Percentiles rank a stretch among this genome's conserved stretches.
These are phyloP conservation scores for Scaptomyza parva DNA, from an alignment of 2,888 invertebrate species.

Conservation along the genomic window DNA sequence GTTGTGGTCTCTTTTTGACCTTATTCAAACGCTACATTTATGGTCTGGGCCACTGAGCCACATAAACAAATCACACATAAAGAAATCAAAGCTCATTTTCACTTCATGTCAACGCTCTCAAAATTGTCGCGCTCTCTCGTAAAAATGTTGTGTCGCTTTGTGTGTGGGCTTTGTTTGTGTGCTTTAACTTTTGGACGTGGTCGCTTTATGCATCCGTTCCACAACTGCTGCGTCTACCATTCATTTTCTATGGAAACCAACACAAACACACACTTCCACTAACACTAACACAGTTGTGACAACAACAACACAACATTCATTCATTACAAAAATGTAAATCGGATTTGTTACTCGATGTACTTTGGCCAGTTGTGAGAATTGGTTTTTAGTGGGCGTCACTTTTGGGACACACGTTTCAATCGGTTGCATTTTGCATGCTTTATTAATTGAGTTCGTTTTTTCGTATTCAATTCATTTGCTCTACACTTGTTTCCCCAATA, in stretches of 20 bases:
- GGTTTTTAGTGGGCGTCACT: slow-evolving; percentile 63
- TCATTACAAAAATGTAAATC: slow-evolving; percentile 50
- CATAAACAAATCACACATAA: slow-evolving; percentile 73
- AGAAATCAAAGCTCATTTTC: slow-evolving; percentile 79
- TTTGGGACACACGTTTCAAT: slow-evolving; percentile 58
- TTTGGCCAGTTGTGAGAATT: slow-evolving; percentile 62
- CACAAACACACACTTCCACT: slow-evolving; percentile 4
- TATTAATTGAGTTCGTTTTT: slow-evolving; percentile 64
- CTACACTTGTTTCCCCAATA: slow-evolving; percentile 37
- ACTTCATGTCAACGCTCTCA: slow-evolving; percentile 65
- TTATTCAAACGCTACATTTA: slow-evolving; percentile 65
- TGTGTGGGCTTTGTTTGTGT: slow-evolving; percentile 74
- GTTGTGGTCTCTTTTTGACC: slow-evolving; percentile 62
- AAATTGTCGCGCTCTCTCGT: slow-evolving; percentile 49
- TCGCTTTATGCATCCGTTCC: slow-evolving; percentile 47
- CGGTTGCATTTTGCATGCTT: slow-evolving; percentile 63
- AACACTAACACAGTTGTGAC: slow-evolving; percentile 5
- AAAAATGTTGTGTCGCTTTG: slow-evolving; percentile 36
- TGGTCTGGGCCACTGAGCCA: slow-evolving; percentile 56
- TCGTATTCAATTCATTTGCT: slow-evolving; percentile 36
- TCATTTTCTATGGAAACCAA: slow-evolving; percentile 47
- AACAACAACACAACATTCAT: slow-evolving; percentile 39
- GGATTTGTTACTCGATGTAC: slow-evolving; percentile 54
- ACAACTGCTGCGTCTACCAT: slow-evolving; percentile 56
- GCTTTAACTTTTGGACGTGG: slow-evolving; percentile 48